Evolutionary conservation across 2,113 vertebrate genomes (phyloP).

Genomic region (Spizaetus ornatus): DNA sequence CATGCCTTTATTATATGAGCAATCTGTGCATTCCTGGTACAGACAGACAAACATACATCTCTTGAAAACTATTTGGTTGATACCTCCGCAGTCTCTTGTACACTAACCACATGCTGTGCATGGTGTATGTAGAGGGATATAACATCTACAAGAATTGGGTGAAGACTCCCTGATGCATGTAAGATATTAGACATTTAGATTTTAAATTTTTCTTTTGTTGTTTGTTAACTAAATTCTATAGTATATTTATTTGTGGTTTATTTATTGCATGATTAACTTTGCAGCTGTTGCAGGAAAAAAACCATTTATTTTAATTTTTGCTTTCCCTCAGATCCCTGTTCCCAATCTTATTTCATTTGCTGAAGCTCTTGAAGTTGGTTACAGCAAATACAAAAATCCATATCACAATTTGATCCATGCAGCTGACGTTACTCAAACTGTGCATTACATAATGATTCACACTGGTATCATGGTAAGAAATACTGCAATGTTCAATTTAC

Average conservation of each 20-base stretch:
- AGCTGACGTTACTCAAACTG: conserved; percentile 96
- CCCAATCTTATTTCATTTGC: conserved; percentile 91
- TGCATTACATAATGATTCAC: conserved; percentile 97
- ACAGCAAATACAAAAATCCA: conserved; percentile 97
- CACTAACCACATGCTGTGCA: not conserved
- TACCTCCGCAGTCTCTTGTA: not conserved
- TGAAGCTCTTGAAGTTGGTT: conserved; percentile 93
- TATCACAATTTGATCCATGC: conserved; percentile 98
- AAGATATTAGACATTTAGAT: not conserved
- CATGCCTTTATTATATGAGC: not conserved
- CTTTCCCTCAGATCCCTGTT: conserved; percentile 87
- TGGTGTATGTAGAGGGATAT: not conserved
- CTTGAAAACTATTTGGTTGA: not conserved
- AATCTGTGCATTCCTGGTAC: not conserved
- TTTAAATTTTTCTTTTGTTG: not conserved
- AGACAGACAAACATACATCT: not conserved
- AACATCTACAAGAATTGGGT: not conserved
- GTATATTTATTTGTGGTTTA: not conserved
- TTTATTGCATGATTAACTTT: not conserved
- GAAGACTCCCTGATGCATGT: not conserved
- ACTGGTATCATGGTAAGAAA: conserved; percentile 92
- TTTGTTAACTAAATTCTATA: not conserved
- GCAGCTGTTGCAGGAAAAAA: not conserved
- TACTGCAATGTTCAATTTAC: not conserved
- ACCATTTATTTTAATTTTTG: not conserved